phyloP scores from a whole-genome alignment of 2,797 vertebrate species.

The Intellagama lesueurii region DNA sequence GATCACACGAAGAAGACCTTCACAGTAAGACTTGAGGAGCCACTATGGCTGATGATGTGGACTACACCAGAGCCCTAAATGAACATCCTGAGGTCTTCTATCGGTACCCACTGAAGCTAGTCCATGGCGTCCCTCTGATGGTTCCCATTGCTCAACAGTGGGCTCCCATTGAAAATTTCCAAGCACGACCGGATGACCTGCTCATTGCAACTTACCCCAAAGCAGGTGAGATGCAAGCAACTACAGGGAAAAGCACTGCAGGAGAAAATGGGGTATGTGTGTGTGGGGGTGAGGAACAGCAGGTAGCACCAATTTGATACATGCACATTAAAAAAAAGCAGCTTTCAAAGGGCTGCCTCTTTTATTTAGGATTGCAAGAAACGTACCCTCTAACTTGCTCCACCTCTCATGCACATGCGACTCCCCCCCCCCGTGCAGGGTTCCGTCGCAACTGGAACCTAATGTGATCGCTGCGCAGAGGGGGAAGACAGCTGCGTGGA shows the following conservation, averaged over 20 bases:
- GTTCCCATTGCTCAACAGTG: constrained; percentile 77
- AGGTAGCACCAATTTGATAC: not conserved
- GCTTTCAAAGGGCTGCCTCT: not conserved
- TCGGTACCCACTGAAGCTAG: constrained; percentile 76
- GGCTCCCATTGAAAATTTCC: constrained; percentile 79
- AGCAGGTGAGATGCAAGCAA: constrained; percentile 80
- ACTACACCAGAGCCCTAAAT: not conserved
- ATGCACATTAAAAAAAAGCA: not conserved
- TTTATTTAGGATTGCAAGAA: not conserved
- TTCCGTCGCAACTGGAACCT: no score
- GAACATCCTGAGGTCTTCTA: constrained; percentile 33
- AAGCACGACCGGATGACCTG: constrained; percentile 82
- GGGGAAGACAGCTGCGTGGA: no score
- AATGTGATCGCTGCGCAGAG: no score
- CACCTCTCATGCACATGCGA: no score
- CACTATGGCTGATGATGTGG: not conserved
- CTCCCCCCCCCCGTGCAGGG: no score
- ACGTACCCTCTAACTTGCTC: no score
- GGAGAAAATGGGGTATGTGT: no score
- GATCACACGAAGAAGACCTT: not conserved
- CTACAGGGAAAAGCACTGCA: no score
- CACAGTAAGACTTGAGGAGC: no score
- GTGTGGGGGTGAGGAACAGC: not conserved
- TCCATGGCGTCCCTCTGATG: constrained; percentile 83
- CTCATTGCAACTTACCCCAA: constrained; percentile 89